Evolutionary conservation across 2,797 vertebrate genomes (phyloP).

Genomic region (Helicolenus hilgendorfi): DNA sequence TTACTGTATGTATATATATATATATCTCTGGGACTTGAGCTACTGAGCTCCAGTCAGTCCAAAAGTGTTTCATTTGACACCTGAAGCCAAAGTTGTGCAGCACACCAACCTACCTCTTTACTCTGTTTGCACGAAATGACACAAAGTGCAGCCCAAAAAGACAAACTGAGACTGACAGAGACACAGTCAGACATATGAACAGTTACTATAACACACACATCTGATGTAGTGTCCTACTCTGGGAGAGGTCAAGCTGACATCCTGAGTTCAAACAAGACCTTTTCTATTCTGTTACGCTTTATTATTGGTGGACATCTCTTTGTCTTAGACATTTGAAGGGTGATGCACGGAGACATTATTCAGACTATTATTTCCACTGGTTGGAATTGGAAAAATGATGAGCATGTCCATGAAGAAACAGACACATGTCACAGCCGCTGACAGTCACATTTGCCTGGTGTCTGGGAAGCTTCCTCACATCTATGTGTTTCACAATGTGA

Average conservation of each 20-base stretch:
- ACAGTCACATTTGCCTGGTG: neutral
- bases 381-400: constrained; percentile 8
- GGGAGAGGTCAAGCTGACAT: neutral
- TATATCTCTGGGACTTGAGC: neutral
- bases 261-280: neutral
- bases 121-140: neutral
- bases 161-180: neutral
- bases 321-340: neutral
- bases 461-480: neutral
- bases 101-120: neutral
- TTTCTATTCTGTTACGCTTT: neutral
- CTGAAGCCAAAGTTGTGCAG: neutral
- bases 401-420: constrained; percentile 15
- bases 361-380: neutral
- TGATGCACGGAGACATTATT: neutral
- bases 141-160: neutral
- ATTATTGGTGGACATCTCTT: neutral
- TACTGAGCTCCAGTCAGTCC: neutral
- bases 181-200: neutral
- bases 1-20: neutral
- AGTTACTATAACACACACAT: neutral
- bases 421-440: constrained; percentile 14
- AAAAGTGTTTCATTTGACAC: neutral
- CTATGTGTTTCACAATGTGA: neutral
- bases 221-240: too few species aligned